Base-by-base conservation (phyloP, 2,797 vertebrate species). In the Lacerta bilineata region DNA sequence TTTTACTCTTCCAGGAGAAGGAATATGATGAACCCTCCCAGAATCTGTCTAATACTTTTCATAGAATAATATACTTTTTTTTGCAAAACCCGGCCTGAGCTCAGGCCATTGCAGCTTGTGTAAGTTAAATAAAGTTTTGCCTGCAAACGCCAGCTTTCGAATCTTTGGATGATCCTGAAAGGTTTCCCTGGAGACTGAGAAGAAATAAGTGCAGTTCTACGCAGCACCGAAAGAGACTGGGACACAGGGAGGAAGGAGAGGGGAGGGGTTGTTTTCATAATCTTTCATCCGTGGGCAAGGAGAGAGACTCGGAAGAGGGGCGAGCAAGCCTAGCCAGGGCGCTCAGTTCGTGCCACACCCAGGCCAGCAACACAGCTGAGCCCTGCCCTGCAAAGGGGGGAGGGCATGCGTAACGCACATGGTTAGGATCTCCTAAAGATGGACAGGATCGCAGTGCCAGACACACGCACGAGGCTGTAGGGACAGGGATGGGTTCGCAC, bases 171-270 rank as follows among this genome's bases (percentile, higher is more conserved):
- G 2, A 3, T 27, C 23, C 13, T 5, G 6, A 5, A 17, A 7
- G n/a, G 2, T 5, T 74, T 29, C 3, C 10, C 33, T 11, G 2
- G 17, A 3, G 17, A 2, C 20, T 1, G 0, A 5, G 46, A 25
- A 3, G 5, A 71, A 59, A 2, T 23, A 29, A n/a, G 39, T 29
- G 43, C 59, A 3, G 18, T 25, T 72, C 82, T 17, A 68, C 46
- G 78, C 77, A 66, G 76, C 64, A 39, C 27, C 11, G 4, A 33
- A 64, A 33, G 80, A 29, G 36, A 43, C 33, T 18, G 46, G 20
- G 36, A 33, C 18, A 33, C 15, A 41, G 46, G 27, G 8, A 6
- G 15, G 2, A 10, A 20, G 50, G n/a, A 7, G 39, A 23, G 29
- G 2, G 23, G 20, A 64, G 59, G 59, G 20, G 59, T 6, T 61